A percentile compares a stretch with the other conserved stretches of the same genome.
phyloP scores from a whole-genome alignment of 1,140 invertebrate species.

The Lutraria rhynchaena region DNA sequence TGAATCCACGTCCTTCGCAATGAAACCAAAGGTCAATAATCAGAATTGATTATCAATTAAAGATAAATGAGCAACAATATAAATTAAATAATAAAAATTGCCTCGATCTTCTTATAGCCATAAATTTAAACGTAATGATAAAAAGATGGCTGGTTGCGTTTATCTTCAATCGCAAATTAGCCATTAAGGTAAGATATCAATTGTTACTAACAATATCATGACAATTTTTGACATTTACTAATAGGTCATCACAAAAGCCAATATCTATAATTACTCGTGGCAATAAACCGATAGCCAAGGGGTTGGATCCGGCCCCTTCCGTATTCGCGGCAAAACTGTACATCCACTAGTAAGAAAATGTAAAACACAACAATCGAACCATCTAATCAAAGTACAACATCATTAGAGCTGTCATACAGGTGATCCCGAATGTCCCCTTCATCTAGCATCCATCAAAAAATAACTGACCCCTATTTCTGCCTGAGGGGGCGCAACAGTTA shows the following conservation, averaged over 20 bases:
- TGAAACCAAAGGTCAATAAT: neutral
- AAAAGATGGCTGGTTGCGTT: conserved; percentile 3
- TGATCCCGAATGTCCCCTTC: conserved; percentile 16
- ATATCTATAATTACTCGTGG: conserved; percentile 2
- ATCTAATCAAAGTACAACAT: conserved; percentile 48
- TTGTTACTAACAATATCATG: conserved; percentile 43
- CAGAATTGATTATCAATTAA: neutral
- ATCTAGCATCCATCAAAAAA: conserved; percentile 43
- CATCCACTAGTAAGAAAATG: too few relatives aligned
- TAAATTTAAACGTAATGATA: conserved; percentile 18
- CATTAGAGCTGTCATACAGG: conserved; percentile 44
- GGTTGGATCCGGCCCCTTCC: conserved; percentile 1
- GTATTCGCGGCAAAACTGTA: conserved; percentile 20
- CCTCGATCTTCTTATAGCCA: neutral
- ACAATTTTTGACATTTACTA: conserved; percentile 43
- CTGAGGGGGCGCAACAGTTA: conserved; percentile 15
- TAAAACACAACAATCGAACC: conserved; percentile 49
- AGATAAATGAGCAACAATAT: conserved; percentile 24
- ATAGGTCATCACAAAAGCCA: conserved; percentile 28
- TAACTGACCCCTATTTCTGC: conserved; percentile 30
- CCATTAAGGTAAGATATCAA: conserved; percentile 41
- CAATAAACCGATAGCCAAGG: conserved; percentile 15
- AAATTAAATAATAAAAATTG: conserved; percentile 20
- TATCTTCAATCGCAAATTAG: conserved; percentile 50
- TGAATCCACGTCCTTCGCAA: too few relatives aligned